Conservation (phyloP, 2,113 vertebrate genomes). For the Malurus cyaneus region DNA sequence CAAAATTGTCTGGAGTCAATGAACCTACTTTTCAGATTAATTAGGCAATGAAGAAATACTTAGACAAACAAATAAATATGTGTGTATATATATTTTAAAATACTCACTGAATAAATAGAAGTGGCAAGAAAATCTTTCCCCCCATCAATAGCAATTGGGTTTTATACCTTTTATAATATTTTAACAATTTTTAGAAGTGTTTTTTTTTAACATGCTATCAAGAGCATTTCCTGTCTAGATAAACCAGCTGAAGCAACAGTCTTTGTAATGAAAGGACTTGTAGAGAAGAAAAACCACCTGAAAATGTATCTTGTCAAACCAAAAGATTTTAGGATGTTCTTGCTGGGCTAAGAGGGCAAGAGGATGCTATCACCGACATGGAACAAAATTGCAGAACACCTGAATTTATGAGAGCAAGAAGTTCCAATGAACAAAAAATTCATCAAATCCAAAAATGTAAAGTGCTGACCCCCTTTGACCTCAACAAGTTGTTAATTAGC, state of each 20-base stretch:
- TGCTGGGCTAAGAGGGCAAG: not conserved
- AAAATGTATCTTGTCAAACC: not conserved
- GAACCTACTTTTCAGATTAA: not conserved
- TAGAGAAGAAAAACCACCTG: not conserved
- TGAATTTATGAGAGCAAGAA: not conserved
- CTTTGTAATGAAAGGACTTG: not conserved
- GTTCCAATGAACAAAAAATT: slow-evolving; percentile 33
- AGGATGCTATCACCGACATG: not conserved
- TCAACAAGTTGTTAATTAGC: slow-evolving; percentile 45
- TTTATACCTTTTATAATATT: not conserved
- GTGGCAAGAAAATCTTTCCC: not conserved
- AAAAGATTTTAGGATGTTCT: not conserved
- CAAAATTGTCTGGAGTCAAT: not conserved
- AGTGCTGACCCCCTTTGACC: not conserved
- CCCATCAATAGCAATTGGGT: not conserved
- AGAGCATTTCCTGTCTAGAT: not conserved
- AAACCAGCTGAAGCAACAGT: not conserved
- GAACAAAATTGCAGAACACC: not conserved
- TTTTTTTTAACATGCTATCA: too few relatives aligned
- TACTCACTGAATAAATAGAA: not conserved
- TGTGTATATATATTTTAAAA: not conserved
- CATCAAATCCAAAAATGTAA: slow-evolving; percentile 6
- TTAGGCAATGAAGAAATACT: not conserved
- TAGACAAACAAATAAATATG: not conserved
- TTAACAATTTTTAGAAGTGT: not conserved